Percentiles rank a stretch among this genome's conserved stretches.
Evolutionary conservation across 1,140 invertebrate species (phyloP).

Genomic region (Lasioglossum baleicum): DNA sequence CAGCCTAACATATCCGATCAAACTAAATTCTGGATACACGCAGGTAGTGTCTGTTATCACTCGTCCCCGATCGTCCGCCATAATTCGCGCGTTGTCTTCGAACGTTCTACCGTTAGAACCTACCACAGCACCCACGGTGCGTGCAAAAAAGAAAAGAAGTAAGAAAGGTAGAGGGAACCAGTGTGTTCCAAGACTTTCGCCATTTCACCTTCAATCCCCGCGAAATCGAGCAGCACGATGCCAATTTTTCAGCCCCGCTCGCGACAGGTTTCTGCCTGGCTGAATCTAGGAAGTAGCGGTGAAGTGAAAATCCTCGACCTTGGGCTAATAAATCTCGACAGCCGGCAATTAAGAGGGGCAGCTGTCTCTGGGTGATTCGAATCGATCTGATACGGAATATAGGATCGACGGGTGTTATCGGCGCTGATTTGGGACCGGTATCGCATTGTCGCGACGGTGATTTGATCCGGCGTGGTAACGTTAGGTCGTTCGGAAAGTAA

Average conservation of each 20-base stretch:
- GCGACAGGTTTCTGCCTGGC: slow-evolving; percentile 23
- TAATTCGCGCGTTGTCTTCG: slow-evolving; percentile 39
- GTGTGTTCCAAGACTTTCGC: slow-evolving; percentile 38
- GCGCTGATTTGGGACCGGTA: not conserved
- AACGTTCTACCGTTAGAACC: not conserved
- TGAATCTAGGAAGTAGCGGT: slow-evolving; percentile 21
- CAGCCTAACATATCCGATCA: not conserved
- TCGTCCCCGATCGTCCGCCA: slow-evolving; percentile 9
- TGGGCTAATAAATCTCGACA: slow-evolving; percentile 23
- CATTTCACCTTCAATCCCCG: slow-evolving; percentile 48
- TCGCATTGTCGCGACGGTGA: not conserved
- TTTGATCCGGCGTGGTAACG: not conserved
- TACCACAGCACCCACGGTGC: not conserved
- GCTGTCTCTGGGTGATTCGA: no score
- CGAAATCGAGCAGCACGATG: slow-evolving; percentile 30
- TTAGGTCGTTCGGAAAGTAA: no score
- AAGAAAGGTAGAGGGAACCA: not conserved
- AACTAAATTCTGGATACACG: slow-evolving; percentile 27
- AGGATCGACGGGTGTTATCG: not conserved
- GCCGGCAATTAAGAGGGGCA: slow-evolving; percentile 18
- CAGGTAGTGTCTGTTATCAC: slow-evolving; percentile 8
- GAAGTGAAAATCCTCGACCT: slow-evolving; percentile 37
- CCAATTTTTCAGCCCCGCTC: slow-evolving; percentile 7
- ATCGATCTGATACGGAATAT: not conserved
- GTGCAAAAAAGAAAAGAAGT: not conserved